phyloP scores from a whole-genome alignment of 1,140 invertebrate species.

The Mamestra configurata region DNA sequence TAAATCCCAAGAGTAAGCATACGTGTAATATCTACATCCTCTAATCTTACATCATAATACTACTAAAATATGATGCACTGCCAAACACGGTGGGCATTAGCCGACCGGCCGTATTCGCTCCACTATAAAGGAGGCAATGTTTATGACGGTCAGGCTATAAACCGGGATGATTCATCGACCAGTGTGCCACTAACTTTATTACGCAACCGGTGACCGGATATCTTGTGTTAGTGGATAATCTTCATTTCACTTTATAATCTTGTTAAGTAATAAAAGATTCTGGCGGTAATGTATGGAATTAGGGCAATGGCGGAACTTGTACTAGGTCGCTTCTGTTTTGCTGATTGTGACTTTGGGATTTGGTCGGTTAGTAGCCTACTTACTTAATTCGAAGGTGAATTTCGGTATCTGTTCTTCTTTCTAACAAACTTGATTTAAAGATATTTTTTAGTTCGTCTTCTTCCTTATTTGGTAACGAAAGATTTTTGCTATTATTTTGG shows the following conservation, averaged over 20 bases:
- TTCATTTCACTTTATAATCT: slow-evolving; percentile 41
- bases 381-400: no score
- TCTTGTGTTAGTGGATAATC: slow-evolving; percentile 35
- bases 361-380: no score
- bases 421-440: no score
- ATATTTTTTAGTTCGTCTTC: no score
- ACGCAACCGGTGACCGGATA: slow-evolving; percentile 35
- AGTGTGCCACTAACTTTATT: slow-evolving; percentile 31
- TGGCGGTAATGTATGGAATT: slow-evolving; percentile 20
- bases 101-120: neutral
- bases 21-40: slow-evolving; percentile 21
- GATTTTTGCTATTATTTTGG: no score
- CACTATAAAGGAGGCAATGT: slow-evolving; percentile 37
- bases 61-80: slow-evolving; percentile 39
- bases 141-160: slow-evolving; percentile 42
- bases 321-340: no score
- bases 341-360: no score
- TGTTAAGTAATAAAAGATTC: slow-evolving; percentile 30
- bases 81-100: slow-evolving; percentile 31
- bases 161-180: slow-evolving; percentile 39
- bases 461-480: no score
- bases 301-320: no score
- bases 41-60: slow-evolving; percentile 35
- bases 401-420: no score
- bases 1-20: slow-evolving; percentile 22